phyloP scores from a whole-genome alignment of 2,797 vertebrate genomes.

The Picus viridis region DNA sequence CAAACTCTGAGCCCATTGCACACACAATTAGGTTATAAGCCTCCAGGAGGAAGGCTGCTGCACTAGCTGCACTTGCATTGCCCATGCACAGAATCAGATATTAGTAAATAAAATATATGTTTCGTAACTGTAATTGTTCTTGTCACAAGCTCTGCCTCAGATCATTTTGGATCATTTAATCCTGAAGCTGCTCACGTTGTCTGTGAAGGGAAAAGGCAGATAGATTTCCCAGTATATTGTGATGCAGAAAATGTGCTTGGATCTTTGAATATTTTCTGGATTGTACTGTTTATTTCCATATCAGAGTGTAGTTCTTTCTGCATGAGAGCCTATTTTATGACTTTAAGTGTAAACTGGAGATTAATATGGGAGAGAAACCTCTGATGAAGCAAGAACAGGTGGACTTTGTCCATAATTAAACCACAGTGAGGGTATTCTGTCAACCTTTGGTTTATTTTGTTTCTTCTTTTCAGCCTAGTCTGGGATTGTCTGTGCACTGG shows the following conservation, averaged over 20 bases:
- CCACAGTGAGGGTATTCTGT: neutral
- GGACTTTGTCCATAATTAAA: neutral
- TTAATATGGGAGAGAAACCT: neutral
- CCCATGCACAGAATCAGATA: neutral
- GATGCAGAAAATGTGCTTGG: neutral
- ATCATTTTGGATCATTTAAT: neutral
- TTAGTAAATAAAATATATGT: neutral
- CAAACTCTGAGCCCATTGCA: neutral
- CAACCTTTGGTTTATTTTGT: neutral
- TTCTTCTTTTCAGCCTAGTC: neutral
- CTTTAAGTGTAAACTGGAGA: neutral
- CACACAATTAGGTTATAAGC: neutral
- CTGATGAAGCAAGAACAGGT: neutral
- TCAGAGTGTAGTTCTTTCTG: neutral
- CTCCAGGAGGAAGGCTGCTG: neutral
- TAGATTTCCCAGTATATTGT: neutral
- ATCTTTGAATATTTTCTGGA: neutral
- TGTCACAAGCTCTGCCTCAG: neutral
- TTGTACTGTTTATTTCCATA: neutral
- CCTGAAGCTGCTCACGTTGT: neutral
- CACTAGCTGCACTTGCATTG: neutral
- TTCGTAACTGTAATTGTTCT: neutral
- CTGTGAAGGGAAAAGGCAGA: neutral
- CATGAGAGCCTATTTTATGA: neutral
- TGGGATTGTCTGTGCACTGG: rapidly evolving